Evolutionary conservation across 2,113 vertebrate species (phyloP).

Genomic region (Oceanodroma tethys): DNA sequence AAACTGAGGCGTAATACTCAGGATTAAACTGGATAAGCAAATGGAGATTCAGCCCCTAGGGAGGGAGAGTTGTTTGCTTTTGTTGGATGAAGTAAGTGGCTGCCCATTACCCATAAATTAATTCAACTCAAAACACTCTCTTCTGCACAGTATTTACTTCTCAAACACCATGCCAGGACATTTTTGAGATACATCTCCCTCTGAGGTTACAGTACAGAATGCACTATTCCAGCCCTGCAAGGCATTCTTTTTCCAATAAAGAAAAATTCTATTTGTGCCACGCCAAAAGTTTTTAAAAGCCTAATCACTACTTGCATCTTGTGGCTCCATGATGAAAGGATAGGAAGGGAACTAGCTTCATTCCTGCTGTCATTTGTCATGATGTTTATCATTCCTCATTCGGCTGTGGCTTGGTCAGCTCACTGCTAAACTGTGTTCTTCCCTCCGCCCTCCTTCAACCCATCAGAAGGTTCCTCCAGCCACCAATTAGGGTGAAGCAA

Average conservation of each 20-base stretch:
- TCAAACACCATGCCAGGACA: background rate
- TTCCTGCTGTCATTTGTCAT: background rate
- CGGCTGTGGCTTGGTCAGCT: background rate
- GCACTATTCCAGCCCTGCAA: background rate
- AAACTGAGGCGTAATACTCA: background rate
- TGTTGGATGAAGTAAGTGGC: background rate
- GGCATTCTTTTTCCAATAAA: background rate
- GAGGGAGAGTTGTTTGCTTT: background rate
- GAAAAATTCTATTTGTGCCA: background rate
- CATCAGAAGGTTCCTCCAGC: background rate
- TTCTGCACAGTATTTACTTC: background rate
- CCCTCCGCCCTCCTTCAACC: background rate
- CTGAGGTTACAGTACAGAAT: background rate
- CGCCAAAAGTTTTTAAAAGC: background rate
- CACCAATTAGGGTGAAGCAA: constrained; percentile 5
- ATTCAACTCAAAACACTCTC: background rate
- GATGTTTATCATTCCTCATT: background rate
- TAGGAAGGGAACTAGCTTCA: background rate
- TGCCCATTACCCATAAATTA: background rate
- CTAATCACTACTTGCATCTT: constrained; percentile 30
- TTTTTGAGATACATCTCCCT: background rate
- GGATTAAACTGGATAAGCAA: background rate
- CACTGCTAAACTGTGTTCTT: background rate
- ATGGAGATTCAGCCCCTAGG: background rate
- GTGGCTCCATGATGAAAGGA: constrained; percentile 45